A percentile compares a stretch with the other conserved stretches of the same genome.
Evolutionary conservation across 2,113 vertebrate species (phyloP).

Genomic region (Rutilus rutilus): DNA sequence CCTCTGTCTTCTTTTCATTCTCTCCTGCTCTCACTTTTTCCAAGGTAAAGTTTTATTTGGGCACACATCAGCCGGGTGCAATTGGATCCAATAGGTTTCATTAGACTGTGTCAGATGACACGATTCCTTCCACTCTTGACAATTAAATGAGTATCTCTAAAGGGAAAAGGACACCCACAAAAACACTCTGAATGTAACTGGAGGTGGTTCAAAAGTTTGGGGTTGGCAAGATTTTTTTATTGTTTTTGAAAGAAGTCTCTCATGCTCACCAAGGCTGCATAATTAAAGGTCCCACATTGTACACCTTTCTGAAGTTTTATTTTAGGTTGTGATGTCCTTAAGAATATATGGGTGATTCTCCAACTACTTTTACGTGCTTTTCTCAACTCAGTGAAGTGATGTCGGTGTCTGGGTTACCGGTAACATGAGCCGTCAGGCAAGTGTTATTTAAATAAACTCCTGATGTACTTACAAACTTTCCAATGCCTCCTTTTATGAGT

Average conservation of each 20-base stretch:
- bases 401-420: too few species aligned
- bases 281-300: too few species aligned
- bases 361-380: too few species aligned
- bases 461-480: too few species aligned
- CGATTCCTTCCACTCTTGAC: background rate
- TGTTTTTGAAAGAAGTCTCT: background rate
- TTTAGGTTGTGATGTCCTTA: too few species aligned
- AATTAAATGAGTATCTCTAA: background rate
- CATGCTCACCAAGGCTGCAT: background rate
- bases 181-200: background rate
- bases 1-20: background rate
- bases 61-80: background rate
- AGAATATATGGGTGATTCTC: too few species aligned
- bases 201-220: background rate
- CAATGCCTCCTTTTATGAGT: too few species aligned
- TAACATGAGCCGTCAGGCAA: too few species aligned
- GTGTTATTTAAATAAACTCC: too few species aligned
- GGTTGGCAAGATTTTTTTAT: background rate
- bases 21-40: background rate
- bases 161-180: background rate
- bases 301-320: too few species aligned
- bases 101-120: constrained; percentile 38
- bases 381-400: too few species aligned
- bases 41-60: constrained; percentile 11
- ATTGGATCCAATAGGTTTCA: constrained; percentile 39